Conservation (phyloP, 92 coral and sea anemone species). For the Palythoa grandiflora region DNA sequence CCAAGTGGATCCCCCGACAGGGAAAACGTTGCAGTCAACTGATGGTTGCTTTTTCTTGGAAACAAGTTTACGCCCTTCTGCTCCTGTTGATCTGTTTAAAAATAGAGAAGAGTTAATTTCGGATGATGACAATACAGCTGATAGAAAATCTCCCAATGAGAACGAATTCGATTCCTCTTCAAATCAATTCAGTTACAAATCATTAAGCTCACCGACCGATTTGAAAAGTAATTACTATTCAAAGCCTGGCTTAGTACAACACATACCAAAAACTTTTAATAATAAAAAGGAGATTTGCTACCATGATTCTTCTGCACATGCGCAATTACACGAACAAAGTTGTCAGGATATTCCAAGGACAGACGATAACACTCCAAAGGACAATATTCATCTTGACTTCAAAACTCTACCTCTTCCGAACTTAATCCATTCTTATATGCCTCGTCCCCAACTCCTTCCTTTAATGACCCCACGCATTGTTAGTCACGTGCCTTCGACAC, state of each 20-base stretch:
- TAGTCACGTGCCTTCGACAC: conserved; percentile 50
- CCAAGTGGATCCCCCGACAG: neutral
- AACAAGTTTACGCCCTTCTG: neutral
- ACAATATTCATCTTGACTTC: conserved; percentile 38
- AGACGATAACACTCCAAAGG: conserved; percentile 36
- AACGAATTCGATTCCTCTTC: neutral
- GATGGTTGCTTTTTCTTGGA: neutral
- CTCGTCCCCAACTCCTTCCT: conserved; percentile 58
- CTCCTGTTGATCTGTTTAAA: neutral
- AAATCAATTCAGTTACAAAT: neutral
- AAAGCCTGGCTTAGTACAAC: neutral
- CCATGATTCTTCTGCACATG: neutral
- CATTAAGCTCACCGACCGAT: neutral
- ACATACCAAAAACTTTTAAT: neutral
- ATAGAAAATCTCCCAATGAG: neutral
- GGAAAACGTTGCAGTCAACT: neutral
- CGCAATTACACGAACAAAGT: conserved; percentile 8
- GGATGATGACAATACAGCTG: neutral
- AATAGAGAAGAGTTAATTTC: neutral
- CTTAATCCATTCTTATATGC: conserved; percentile 60
- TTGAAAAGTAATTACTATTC: neutral
- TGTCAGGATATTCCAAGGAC: conserved; percentile 23
- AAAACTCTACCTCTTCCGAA: conserved; percentile 56
- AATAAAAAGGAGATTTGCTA: neutral
- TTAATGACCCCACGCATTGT: conserved; percentile 58